These are phyloP conservation scores for Taenaris catops DNA, from an alignment of 2,888 invertebrate genomes.

Conservation along the genomic window DNA sequence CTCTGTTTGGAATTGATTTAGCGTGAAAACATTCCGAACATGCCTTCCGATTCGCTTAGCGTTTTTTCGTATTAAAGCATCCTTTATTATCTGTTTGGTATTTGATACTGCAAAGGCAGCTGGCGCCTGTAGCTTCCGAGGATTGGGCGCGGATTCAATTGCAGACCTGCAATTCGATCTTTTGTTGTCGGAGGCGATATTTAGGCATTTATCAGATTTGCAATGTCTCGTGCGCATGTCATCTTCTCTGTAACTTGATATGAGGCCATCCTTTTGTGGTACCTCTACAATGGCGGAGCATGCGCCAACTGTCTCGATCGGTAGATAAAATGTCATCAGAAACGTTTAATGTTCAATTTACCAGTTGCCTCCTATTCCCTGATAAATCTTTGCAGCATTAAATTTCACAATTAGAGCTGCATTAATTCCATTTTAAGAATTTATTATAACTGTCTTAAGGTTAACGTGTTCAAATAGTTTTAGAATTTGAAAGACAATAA, in stretches of 20 bases:
- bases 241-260: slow-evolving; percentile 55
- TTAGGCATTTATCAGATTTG: slow-evolving; percentile 56
- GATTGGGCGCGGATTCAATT: slow-evolving; percentile 52
- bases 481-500: too few species aligned
- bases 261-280: slow-evolving; percentile 56
- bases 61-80: slow-evolving; percentile 63
- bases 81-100: slow-evolving; percentile 59
- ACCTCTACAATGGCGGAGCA: slow-evolving; percentile 48
- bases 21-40: slow-evolving; percentile 64
- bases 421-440: too few species aligned
- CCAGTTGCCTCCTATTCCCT: too few species aligned
- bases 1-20: slow-evolving; percentile 67
- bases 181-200: slow-evolving; percentile 71
- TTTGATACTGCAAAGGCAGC: slow-evolving; percentile 63
- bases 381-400: too few species aligned
- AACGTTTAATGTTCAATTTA: slow-evolving; percentile 3
- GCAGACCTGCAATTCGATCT: slow-evolving; percentile 61
- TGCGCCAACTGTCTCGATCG: slow-evolving; percentile 42
- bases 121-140: slow-evolving; percentile 74
- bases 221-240: slow-evolving; percentile 66
- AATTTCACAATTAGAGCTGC: too few species aligned
- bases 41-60: slow-evolving; percentile 50
- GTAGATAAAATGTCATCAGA: slow-evolving; percentile 21
- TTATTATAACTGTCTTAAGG: too few species aligned
- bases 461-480: too few species aligned